Base-by-base conservation (phyloP, 2,797 vertebrate species). In the Potorous gilbertii region DNA sequence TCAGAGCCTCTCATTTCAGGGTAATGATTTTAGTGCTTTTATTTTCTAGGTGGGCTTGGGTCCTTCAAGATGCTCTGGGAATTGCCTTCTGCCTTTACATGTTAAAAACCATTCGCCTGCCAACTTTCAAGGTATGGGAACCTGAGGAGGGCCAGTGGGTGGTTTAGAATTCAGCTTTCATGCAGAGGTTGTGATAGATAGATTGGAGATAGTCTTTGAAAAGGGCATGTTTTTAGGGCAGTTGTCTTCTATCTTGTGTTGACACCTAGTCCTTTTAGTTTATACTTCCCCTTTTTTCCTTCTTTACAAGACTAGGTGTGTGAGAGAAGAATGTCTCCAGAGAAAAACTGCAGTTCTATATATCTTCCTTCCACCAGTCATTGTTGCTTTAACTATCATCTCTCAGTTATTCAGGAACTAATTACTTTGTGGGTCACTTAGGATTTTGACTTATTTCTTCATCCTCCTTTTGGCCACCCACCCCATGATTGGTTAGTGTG, bases 11-110 rank as follows among this genome's bases (percentile, higher is more conserved):
- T 21, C 92, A 40, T 91, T 46, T 14, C 50, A 93, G 54, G 90
- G 91, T 40, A 0, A 1, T 90, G 50, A 0, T 95, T 59, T 56
- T n/a, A 1, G 46, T 3, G 57, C 8, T 95, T 24, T 54, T 97
- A 90, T 93, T 94, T 91, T 97, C 50, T 96, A 99, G 99, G 98
- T 99, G 99, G 99, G 99, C 99, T 59, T 99, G 99, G 99, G 98
- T 99, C 97, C 98, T 99, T 31, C 99, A 99, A 98, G 99, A 99
- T 8, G 96, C 99, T 46, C 98, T 99, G 98, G 99, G 99, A 90
- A 99, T 99, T 0, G 99, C 99, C 95, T 99, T 99, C 98, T 99
- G 99, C 97, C 99, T 99, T 93, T 99, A 99, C 98, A 99, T 99
- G 99, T 98, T 99, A 95, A 99, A 99, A 98, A 99, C 99, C 56